Conservation (phyloP, 1,140 invertebrate genomes). For the Akabosia matsudoensis region DNA sequence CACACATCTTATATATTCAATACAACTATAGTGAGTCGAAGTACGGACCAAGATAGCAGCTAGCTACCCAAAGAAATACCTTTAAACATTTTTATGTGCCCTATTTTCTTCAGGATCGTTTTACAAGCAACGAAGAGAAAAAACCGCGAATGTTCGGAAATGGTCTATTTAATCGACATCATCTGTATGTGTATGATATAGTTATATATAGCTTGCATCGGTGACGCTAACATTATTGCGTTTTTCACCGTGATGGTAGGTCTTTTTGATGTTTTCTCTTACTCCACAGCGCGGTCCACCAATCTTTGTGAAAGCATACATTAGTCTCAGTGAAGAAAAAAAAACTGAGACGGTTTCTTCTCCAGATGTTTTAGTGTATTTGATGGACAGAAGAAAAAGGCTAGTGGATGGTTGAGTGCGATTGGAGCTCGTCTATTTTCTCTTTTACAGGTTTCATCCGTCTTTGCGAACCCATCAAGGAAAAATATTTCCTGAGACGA, state of each 20-base stretch:
- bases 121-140: neutral
- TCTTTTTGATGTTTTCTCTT: too few relatives aligned
- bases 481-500: too few relatives aligned
- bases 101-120: neutral
- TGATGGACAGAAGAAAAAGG: neutral
- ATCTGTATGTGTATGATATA: neutral
- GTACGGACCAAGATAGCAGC: too few relatives aligned
- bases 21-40: too few relatives aligned
- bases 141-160: conserved; percentile 14
- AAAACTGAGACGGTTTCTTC: neutral
- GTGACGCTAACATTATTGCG: neutral
- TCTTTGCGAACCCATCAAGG: too few relatives aligned
- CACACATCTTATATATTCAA: neutral
- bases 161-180: neutral
- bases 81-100: too few relatives aligned
- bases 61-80: too few relatives aligned
- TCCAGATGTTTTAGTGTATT: neutral
- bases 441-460: too few relatives aligned
- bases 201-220: neutral
- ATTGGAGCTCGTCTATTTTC: conserved; percentile 12
- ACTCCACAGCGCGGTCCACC: too few relatives aligned
- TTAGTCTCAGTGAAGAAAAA: neutral
- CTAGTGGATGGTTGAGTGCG: neutral
- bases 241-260: neutral
- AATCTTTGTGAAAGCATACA: too few relatives aligned